Conservation (phyloP, 2,888 invertebrate species). For the Sesamia inferens region DNA sequence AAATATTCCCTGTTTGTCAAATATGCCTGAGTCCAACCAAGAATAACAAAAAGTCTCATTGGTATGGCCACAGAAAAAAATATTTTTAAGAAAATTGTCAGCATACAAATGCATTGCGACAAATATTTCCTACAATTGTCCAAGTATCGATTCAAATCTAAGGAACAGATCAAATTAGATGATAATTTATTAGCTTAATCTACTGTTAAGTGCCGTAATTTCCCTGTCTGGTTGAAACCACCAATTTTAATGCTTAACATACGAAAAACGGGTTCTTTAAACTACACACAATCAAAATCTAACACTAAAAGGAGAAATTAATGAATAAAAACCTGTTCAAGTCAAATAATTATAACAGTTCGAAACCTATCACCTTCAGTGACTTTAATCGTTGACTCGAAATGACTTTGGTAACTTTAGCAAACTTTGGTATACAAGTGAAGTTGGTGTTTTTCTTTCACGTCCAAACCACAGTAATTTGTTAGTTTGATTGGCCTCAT, state of each 20-base stretch:
- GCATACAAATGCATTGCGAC: too few species aligned
- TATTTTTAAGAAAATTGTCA: too few species aligned
- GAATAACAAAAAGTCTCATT: too few species aligned
- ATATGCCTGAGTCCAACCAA: too few species aligned
- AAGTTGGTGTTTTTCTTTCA: constrained; percentile 39
- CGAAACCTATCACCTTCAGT: constrained; percentile 13
- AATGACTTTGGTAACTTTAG: constrained; percentile 35
- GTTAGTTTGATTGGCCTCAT: constrained; percentile 16
- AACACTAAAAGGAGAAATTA: too few species aligned
- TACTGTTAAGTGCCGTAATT: neutral
- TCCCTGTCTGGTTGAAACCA: neutral
- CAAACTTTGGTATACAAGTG: constrained; percentile 23
- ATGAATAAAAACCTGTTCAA: neutral
- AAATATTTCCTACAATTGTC: too few species aligned
- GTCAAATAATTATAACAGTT: neutral
- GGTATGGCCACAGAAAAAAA: too few species aligned
- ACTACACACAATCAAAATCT: too few species aligned
- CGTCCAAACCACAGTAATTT: constrained; percentile 26
- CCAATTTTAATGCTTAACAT: neutral
- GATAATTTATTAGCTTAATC: neutral
- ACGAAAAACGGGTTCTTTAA: neutral
- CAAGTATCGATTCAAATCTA: too few species aligned
- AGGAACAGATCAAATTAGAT: neutral
- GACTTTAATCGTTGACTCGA: constrained; percentile 25
- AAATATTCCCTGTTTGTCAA: too few species aligned